Evolutionary conservation across 1,140 invertebrate species (phyloP), one percentile per base, ranked within the genome.

Genomic region (Drosophila kanapiae): DNA sequence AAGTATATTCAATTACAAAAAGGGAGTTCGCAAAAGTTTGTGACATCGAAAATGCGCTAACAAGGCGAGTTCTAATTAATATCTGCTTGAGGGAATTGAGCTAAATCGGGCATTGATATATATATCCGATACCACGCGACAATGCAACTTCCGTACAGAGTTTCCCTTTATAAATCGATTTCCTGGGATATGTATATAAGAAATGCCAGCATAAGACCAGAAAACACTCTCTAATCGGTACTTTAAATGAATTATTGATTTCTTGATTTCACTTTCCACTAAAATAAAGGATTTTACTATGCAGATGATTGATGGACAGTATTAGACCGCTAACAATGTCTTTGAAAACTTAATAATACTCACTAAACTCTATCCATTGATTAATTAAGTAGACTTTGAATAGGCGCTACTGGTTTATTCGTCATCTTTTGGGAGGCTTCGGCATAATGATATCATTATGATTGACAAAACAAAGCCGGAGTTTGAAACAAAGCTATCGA

Each of bases 1-100:
- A 71, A 45, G 70, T 72, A 51, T 74, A 74, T 74, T 72, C 45
- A 60, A 72, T 74, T 74, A 72, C 70, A 51, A 31, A 13, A 16
- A 27, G 33, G n/a, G 47, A 31, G 10, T 23, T 14, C 16, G 60
- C 16, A n/a, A 72, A 72, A 59, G 53, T 72, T 72, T 51, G 37
- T 51, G 33, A 59, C 67, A 43, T 37, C 37, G 53, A 60, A 72
- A 72, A 72, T 72, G 67, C 70, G 69, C 45, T 60, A 72, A 60
- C 69, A 60, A 59, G 67, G 43, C 37, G 31, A 18, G 45, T 37
- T 72, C 69, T 72, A 72, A 72, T 72, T 51, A 60, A 60, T 60
- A 59, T 23, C n/a, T 47, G 3, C 14, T 1, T 11, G 6, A n/a
- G n/a, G n/a, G n/a, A n/a, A n/a, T n/a, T n/a, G n/a, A n/a, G n/a